Evolutionary conservation across 2,797 vertebrate species (phyloP).

Genomic region (Tympanoctomys barrerae): DNA sequence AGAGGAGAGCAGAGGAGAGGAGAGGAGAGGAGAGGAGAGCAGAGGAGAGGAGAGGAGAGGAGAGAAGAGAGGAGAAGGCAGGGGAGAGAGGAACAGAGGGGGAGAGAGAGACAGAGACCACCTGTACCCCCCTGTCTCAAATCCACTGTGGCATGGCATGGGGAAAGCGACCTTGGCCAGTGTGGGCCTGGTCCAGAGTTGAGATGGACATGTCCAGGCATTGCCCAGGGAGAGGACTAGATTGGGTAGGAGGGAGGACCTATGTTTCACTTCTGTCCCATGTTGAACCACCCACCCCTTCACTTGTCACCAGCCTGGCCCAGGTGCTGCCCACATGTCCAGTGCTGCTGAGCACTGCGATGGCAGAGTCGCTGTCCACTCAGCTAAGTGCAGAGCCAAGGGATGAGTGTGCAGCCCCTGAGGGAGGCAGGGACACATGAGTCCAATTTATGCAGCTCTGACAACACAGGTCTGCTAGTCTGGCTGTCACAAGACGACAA

Average conservation of each 20-base stretch:
- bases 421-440: rapidly evolving
- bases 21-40: too few species aligned
- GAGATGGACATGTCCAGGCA: too few species aligned
- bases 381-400: rapidly evolving
- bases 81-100: too few species aligned
- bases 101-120: too few species aligned
- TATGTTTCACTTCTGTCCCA: rapidly evolving
- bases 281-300: rapidly evolving
- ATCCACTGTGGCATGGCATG: too few species aligned
- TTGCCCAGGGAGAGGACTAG: rapidly evolving
- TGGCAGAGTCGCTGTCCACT: background rate
- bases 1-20: too few species aligned
- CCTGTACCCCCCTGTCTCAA: too few species aligned
- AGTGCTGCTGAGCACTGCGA: background rate
- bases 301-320: background rate
- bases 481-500: background rate
- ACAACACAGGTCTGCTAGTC: background rate
- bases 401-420: rapidly evolving
- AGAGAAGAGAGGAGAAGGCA: too few species aligned
- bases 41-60: too few species aligned
- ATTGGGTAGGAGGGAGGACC: rapidly evolving
- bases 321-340: background rate
- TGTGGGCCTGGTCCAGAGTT: too few species aligned
- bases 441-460: background rate
- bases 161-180: too few species aligned